Percentiles rank a stretch among this genome's conserved stretches.
These are phyloP conservation scores for Drosophila albomicans DNA, from an alignment of 1,140 invertebrate genomes.

Conservation along the genomic window DNA sequence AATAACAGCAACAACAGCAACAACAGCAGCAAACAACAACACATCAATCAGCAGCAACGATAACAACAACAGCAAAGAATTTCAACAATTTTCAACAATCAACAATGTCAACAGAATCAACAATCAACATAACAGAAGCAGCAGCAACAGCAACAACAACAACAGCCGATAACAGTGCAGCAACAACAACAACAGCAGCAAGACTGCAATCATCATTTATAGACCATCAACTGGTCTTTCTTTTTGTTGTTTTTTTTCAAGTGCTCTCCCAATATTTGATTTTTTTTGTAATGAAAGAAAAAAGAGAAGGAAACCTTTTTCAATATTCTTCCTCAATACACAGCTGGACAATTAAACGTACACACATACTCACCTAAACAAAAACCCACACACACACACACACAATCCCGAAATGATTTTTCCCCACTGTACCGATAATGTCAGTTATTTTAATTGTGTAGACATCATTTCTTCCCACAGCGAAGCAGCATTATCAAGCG, in stretches of 20 bases:
- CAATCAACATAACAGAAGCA: slow-evolving; percentile 17
- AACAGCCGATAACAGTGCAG: slow-evolving; percentile 16
- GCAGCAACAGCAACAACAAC: slow-evolving; percentile 39
- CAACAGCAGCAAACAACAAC: slow-evolving; percentile 31
- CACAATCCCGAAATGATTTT: slow-evolving; percentile 24
- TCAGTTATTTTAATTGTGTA: slow-evolving; percentile 75
- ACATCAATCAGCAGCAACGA: slow-evolving; percentile 27
- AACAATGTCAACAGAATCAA: slow-evolving; percentile 66
- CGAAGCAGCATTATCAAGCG: slow-evolving; percentile 49
- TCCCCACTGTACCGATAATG: slow-evolving; percentile 13
- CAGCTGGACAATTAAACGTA: not conserved
- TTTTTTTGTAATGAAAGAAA: not conserved
- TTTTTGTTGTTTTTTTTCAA: slow-evolving; percentile 26
- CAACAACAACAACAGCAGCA: slow-evolving; percentile 7
- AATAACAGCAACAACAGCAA: slow-evolving; percentile 27
- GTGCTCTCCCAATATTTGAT: slow-evolving; percentile 8
- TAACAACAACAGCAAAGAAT: slow-evolving; percentile 15
- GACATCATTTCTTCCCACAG: slow-evolving; percentile 76
- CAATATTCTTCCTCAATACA: not conserved
- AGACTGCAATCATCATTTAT: slow-evolving; percentile 9
- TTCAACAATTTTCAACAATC: slow-evolving; percentile 62
- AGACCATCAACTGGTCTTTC: slow-evolving; percentile 25
- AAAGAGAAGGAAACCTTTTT: not conserved
- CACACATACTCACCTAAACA: not conserved
- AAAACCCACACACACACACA: slow-evolving; percentile 7